Conservation (phyloP, 2,113 vertebrate genomes). For the Mormyrus iriodes region DNA sequence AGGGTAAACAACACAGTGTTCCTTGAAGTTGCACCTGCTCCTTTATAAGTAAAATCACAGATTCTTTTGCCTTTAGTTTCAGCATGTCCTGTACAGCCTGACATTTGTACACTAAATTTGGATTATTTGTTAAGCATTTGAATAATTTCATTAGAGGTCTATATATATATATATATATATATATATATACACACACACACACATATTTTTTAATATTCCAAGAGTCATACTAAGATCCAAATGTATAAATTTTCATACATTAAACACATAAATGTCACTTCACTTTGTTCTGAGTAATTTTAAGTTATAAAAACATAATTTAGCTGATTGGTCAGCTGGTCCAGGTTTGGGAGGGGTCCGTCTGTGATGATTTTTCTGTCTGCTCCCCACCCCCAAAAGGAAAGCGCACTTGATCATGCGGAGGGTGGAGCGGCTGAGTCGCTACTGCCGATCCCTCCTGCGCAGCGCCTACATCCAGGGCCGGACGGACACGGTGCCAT, state of each 20-base stretch:
- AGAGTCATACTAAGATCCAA: background rate
- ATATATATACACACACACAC: too few relatives aligned
- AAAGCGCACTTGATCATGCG: slow-evolving; percentile 92
- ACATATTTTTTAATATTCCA: background rate
- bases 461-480: slow-evolving; percentile 90
- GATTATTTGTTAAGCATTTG: background rate
- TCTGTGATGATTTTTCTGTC: background rate
- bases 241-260: background rate
- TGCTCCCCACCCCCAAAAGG: slow-evolving; percentile 47
- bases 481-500: slow-evolving; percentile 85
- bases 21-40: background rate
- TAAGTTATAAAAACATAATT: background rate
- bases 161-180: too few relatives aligned
- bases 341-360: background rate
- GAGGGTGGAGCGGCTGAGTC: slow-evolving; percentile 83
- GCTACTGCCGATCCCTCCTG: slow-evolving; percentile 79
- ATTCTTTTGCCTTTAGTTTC: background rate
- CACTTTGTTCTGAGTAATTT: background rate
- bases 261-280: background rate
- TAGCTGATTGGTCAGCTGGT: background rate
- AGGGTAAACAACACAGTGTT: background rate
- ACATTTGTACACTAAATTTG: background rate
- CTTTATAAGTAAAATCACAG: background rate
- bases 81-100: background rate
- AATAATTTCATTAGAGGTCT: background rate